Evolutionary conservation across 92 coral and sea anemone genomes (phyloP).

Genomic region (Palythoa heliodiscus): DNA sequence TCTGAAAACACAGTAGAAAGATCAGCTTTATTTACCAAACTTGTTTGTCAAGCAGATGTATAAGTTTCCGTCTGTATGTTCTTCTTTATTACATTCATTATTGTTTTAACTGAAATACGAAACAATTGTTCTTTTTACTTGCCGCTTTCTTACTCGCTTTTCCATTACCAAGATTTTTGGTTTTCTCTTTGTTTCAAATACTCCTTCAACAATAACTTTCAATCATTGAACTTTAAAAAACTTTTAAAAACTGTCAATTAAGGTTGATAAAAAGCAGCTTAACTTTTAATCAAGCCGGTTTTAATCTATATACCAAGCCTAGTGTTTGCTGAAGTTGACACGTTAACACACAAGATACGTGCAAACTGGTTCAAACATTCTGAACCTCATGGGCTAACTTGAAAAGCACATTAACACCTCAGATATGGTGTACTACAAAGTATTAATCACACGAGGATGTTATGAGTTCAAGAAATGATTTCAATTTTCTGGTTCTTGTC

Average conservation of each 20-base stretch:
- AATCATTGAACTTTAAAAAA: background rate
- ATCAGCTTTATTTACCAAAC: conserved; percentile 26
- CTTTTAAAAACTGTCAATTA: background rate
- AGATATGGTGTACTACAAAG: background rate
- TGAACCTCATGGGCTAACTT: background rate
- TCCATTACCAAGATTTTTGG: background rate
- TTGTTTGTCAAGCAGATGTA: conserved; percentile 32
- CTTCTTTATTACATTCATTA: background rate
- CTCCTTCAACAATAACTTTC: background rate
- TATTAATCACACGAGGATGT: background rate
- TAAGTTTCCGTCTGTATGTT: conserved; percentile 2
- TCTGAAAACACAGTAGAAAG: conserved; percentile 37
- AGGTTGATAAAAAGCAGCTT: conserved; percentile 27
- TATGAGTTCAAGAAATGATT: conserved; percentile 4
- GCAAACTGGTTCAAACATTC: conserved; percentile 13
- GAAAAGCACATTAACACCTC: conserved; percentile 6
- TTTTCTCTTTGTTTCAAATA: background rate
- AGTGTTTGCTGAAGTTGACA: conserved; percentile 28
- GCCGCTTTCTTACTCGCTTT: background rate
- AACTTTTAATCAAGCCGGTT: conserved; percentile 34
- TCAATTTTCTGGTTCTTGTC: background rate
- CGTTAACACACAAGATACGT: background rate
- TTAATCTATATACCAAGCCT: conserved; percentile 26
- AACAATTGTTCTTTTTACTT: background rate
- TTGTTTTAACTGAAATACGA: background rate